Conservation (phyloP, 2,113 vertebrate species). For the Tetrax tetrax region DNA sequence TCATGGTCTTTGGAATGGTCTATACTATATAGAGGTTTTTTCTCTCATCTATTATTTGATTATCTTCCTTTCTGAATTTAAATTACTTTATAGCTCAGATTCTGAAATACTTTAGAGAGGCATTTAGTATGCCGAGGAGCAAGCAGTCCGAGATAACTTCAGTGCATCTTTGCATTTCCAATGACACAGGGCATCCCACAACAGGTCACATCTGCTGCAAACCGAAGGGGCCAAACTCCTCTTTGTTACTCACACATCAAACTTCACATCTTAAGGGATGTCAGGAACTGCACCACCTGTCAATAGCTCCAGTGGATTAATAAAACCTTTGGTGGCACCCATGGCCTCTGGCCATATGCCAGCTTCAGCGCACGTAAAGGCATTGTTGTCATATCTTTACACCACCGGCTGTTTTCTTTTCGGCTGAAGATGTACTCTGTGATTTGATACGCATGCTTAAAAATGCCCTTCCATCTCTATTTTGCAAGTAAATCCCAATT, state of each 20-base stretch:
- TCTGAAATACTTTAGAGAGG: conserved; percentile 9
- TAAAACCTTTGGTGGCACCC: neutral
- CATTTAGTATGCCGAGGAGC: conserved; percentile 5
- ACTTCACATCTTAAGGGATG: neutral
- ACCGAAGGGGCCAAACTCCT: neutral
- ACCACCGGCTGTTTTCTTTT: neutral
- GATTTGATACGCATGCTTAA: neutral
- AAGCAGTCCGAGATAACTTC: neutral
- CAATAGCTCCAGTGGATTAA: conserved; percentile 1
- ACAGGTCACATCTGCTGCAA: conserved; percentile 22
- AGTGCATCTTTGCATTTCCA: conserved; percentile 24
- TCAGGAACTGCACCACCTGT: neutral
- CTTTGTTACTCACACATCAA: neutral
- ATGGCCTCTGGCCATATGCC: neutral
- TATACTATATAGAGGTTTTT: neutral
- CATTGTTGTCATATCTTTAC: neutral
- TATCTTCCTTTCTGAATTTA: conserved; percentile 61
- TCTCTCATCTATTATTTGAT: conserved; percentile 58
- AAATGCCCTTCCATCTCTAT: neutral
- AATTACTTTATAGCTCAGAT: conserved; percentile 30
- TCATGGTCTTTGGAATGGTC: conserved; percentile 33
- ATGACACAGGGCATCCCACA: conserved; percentile 1
- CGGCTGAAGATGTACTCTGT: neutral
- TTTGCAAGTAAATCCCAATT: neutral
- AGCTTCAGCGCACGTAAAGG: neutral